Evolutionary conservation across 2,888 invertebrate species (phyloP).

Genomic region (Euzophera pinguis): DNA sequence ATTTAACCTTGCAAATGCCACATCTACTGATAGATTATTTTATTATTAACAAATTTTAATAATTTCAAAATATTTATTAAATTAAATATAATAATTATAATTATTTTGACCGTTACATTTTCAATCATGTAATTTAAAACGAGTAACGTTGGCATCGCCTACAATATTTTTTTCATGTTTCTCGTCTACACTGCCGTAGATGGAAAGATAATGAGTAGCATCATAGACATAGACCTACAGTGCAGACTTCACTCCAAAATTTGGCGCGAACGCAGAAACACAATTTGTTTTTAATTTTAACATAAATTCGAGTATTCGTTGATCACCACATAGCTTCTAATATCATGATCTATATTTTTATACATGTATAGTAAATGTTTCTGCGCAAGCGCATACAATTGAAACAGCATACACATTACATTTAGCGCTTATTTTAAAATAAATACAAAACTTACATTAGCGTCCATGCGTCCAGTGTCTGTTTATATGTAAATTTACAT

Average conservation of each 20-base stretch:
- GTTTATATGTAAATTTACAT: background rate
- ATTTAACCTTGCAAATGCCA: no score
- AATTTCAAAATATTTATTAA: no score
- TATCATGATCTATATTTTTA: background rate
- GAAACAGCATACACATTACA: constrained; percentile 41
- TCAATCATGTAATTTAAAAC: no score
- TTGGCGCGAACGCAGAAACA: constrained; percentile 7
- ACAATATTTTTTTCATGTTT: no score
- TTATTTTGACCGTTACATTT: no score
- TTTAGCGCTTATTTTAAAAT: constrained; percentile 53
- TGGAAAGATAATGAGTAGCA: background rate
- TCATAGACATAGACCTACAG: background rate
- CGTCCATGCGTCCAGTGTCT: constrained; percentile 20
- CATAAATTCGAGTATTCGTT: constrained; percentile 14
- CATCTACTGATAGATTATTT: no score
- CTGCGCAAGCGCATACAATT: constrained; percentile 19
- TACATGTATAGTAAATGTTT: constrained; percentile 24
- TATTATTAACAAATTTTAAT: no score
- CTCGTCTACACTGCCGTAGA: background rate
- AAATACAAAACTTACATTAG: constrained; percentile 53
- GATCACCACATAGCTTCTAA: constrained; percentile 10
- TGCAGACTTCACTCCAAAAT: constrained; percentile 17
- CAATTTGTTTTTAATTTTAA: background rate
- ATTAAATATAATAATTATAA: no score
- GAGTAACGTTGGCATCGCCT: no score